A percentile compares a stretch with the other conserved stretches of the same genome.
These are phyloP conservation scores for Drosophila lutescens DNA, from an alignment of 2,888 invertebrate genomes.

Conservation along the genomic window DNA sequence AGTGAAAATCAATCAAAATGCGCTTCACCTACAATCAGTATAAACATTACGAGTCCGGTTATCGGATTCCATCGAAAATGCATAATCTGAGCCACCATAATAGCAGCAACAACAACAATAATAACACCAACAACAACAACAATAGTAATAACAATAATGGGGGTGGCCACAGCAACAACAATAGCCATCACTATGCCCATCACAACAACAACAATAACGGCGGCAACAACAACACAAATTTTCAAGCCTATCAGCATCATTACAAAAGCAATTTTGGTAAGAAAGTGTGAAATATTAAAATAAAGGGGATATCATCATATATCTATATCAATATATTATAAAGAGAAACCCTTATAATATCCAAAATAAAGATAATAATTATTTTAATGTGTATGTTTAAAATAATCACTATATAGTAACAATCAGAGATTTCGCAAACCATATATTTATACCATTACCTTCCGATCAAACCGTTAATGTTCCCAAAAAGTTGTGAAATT, in stretches of 20 bases:
- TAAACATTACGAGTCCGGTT: constrained; percentile 83
- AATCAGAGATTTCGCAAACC: too few species aligned
- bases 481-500: too few species aligned
- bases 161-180: constrained; percentile 39
- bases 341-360: too few species aligned
- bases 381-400: too few species aligned
- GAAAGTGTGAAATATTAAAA: constrained; percentile 30
- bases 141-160: constrained; percentile 41
- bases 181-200: constrained; percentile 29
- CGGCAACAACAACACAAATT: constrained; percentile 51
- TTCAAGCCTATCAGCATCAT: constrained; percentile 73
- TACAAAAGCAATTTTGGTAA: constrained; percentile 84
- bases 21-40: constrained; percentile 84
- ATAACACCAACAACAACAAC: constrained; percentile 39
- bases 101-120: constrained; percentile 41
- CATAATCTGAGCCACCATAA: constrained; percentile 72
- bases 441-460: too few species aligned
- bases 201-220: constrained; percentile 29
- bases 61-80: constrained; percentile 83
- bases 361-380: too few species aligned
- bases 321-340: too few species aligned
- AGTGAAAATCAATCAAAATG: constrained; percentile 66
- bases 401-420: too few species aligned
- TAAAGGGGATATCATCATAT: too few species aligned
- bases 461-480: too few species aligned